phyloP scores from a whole-genome alignment of 2,113 vertebrate genomes.

The Capreolus pygargus region DNA sequence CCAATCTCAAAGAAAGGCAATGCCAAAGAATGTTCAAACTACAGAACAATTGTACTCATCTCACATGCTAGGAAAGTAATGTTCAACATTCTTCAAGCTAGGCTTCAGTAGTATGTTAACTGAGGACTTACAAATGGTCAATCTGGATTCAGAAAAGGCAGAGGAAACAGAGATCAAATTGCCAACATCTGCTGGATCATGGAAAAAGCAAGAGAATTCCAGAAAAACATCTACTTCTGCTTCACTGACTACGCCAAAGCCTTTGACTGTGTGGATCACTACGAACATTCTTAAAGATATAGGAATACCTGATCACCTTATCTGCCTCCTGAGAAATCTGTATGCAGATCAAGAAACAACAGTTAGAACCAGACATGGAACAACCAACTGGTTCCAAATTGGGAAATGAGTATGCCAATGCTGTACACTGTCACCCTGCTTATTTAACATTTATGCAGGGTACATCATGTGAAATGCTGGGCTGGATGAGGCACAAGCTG shows the following conservation, averaged over 20 bases:
- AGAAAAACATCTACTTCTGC: background rate
- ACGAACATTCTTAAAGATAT: background rate
- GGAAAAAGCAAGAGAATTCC: background rate
- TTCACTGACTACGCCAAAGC: background rate
- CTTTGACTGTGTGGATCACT: background rate
- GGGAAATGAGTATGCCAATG: background rate
- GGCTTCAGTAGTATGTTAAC: background rate
- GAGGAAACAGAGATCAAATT: background rate
- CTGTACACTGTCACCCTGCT: background rate
- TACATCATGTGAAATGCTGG: background rate
- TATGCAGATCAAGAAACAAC: background rate
- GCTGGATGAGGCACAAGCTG: background rate
- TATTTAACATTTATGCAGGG: background rate
- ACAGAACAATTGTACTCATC: accelerated
- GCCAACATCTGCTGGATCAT: accelerated
- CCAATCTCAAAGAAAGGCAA: background rate
- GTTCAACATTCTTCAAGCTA: background rate
- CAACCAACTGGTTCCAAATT: background rate
- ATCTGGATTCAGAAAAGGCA: background rate
- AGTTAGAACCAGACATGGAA: background rate
- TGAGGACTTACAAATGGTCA: background rate
- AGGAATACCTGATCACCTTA: background rate
- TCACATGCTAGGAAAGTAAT: background rate
- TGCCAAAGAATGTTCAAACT: background rate
- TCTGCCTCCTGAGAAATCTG: background rate